A percentile compares a stretch with the other conserved stretches of the same genome.
These are phyloP conservation scores for Trachelus tabidus DNA, from an alignment of 2,888 invertebrate genomes.

Conservation along the genomic window DNA sequence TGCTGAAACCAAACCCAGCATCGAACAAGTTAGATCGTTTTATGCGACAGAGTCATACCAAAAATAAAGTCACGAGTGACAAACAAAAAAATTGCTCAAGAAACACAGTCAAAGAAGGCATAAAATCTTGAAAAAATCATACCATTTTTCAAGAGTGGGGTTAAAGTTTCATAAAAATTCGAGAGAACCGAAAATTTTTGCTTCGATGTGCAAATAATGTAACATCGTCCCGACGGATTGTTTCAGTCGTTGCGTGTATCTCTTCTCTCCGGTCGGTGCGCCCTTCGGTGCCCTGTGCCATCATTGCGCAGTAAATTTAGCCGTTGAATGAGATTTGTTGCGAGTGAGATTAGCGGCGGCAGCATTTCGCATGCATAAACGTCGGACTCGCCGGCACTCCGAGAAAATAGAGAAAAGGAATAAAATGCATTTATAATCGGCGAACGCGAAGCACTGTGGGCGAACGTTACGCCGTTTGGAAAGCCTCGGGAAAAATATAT, in stretches of 20 bases:
- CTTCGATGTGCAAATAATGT: background rate
- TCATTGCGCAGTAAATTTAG: background rate
- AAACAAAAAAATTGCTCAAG: background rate
- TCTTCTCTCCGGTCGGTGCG: background rate
- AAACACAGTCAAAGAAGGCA: background rate
- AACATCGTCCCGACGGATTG: background rate
- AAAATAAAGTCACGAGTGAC: background rate
- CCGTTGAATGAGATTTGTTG: background rate
- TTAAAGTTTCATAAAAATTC: background rate
- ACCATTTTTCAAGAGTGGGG: background rate
- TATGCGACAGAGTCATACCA: background rate
- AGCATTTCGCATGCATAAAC: background rate
- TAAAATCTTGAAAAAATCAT: background rate
- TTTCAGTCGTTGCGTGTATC: background rate
- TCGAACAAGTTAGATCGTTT: background rate
- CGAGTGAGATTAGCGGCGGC: conserved; percentile 1
- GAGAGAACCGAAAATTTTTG: background rate
- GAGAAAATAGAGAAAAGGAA: background rate
- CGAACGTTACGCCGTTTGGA: background rate
- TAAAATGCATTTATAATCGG: conserved; percentile 3
- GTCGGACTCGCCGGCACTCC: background rate
- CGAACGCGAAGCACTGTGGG: background rate
- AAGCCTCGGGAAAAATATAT: background rate
- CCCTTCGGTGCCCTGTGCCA: background rate
- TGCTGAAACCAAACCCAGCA: background rate